A percentile compares a stretch with the other conserved stretches of the same genome.
phyloP scores from a whole-genome alignment of 2,113 vertebrate species.

The Ursus arctos region DNA sequence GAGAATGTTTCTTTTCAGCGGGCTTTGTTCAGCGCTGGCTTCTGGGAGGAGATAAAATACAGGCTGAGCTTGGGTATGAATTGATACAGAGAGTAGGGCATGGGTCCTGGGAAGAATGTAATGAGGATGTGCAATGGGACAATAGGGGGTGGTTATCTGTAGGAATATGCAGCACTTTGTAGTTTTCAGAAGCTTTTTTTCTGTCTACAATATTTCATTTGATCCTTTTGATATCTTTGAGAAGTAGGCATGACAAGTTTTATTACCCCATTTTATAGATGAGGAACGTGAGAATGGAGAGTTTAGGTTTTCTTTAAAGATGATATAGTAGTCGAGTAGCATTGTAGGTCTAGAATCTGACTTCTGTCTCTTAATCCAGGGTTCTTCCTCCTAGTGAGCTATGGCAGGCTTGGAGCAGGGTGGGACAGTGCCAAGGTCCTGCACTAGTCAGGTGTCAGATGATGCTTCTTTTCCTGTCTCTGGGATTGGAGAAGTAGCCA shows the following conservation, averaged over 20 bases:
- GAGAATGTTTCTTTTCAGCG: background rate
- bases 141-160: background rate
- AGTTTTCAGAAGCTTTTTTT: slow-evolving; percentile 21
- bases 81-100: background rate
- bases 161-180: background rate
- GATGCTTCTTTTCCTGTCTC: background rate
- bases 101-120: background rate
- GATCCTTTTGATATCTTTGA: background rate
- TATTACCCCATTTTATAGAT: slow-evolving; percentile 5
- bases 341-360: background rate
- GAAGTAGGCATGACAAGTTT: background rate
- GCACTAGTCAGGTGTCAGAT: background rate
- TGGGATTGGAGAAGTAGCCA: background rate
- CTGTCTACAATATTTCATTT: background rate
- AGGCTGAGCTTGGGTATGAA: background rate
- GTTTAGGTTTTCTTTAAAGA: background rate
- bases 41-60: background rate
- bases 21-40: background rate
- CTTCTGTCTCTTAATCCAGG: background rate
- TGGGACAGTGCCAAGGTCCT: background rate
- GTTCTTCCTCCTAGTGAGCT: background rate
- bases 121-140: background rate
- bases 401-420: background rate
- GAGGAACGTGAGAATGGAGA: background rate
- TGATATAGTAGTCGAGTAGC: background rate